These are phyloP conservation scores for Nineta flava DNA, from an alignment of 2,888 invertebrate genomes.

Conservation along the genomic window DNA sequence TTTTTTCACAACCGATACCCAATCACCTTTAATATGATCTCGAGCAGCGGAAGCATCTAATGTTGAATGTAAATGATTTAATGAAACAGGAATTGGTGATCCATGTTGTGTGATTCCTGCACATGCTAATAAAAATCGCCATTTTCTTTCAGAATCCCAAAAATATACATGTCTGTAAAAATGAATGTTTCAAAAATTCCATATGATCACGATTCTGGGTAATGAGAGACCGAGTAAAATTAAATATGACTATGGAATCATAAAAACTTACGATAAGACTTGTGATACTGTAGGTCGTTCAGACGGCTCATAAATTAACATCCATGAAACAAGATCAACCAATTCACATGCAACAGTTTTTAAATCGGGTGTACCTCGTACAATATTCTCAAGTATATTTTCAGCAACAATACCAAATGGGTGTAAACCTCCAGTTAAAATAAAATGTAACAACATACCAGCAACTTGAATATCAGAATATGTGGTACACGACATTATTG, in stretches of 20 bases:
- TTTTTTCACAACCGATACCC: slow-evolving; percentile 21
- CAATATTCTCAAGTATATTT: slow-evolving; percentile 24
- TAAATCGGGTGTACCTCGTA: slow-evolving; percentile 17
- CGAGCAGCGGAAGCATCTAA: slow-evolving; percentile 20
- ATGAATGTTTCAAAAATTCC: not conserved
- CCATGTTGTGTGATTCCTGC: slow-evolving; percentile 20
- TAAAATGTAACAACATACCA: slow-evolving; percentile 26
- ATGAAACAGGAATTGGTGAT: slow-evolving; percentile 16
- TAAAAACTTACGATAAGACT: slow-evolving; percentile 22
- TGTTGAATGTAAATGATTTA: slow-evolving; percentile 19
- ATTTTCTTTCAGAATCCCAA: slow-evolving; percentile 22
- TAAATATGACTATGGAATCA: too few species aligned
- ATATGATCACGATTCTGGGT: not conserved
- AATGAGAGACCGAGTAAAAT: slow-evolving; percentile 10
- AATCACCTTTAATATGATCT: slow-evolving; percentile 22
- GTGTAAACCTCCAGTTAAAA: slow-evolving; percentile 25
- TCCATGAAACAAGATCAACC: slow-evolving; percentile 25
- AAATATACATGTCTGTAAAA: slow-evolving; percentile 22
- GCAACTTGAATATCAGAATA: slow-evolving; percentile 27
- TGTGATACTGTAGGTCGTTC: slow-evolving; percentile 24
- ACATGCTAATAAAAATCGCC: slow-evolving; percentile 25
- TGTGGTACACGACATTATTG: slow-evolving; percentile 20
- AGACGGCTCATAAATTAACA: slow-evolving; percentile 23
- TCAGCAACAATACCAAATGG: slow-evolving; percentile 24
- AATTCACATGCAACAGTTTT: slow-evolving; percentile 20